phyloP scores from a whole-genome alignment of 2,113 vertebrate species.

The Psilopogon haemacephalus region DNA sequence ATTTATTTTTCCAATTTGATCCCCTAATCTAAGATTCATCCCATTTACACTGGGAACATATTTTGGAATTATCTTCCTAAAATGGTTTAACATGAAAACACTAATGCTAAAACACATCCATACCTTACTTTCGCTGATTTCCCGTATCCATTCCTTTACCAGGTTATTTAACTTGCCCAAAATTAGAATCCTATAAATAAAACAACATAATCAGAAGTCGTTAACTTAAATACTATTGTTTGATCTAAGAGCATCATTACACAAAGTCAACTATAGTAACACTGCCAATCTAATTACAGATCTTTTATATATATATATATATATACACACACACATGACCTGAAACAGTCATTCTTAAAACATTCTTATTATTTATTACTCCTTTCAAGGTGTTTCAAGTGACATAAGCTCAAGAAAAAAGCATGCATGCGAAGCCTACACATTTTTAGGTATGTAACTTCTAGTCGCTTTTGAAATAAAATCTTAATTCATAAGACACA shows the following conservation, averaged over 20 bases:
- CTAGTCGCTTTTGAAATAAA: neutral
- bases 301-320: too few species aligned
- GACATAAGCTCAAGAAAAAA: neutral
- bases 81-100: neutral
- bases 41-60: neutral
- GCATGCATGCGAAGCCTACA: neutral
- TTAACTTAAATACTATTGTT: neutral
- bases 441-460: neutral
- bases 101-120: neutral
- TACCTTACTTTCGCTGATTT: constrained; percentile 90
- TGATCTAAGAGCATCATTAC: neutral
- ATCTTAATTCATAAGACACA: neutral
- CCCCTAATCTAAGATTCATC: neutral
- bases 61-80: neutral
- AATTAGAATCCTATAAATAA: constrained; percentile 84
- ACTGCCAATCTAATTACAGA: neutral
- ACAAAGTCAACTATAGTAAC: neutral
- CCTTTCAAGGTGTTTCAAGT: neutral
- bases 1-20: neutral
- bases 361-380: neutral
- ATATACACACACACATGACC: rapidly evolving
- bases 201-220: constrained; percentile 34
- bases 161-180: constrained; percentile 87
- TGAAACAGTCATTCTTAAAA: neutral
- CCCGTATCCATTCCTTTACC: constrained; percentile 89